Evolutionary conservation across 2,113 vertebrate species (phyloP).

Genomic region (Petromus typicus): DNA sequence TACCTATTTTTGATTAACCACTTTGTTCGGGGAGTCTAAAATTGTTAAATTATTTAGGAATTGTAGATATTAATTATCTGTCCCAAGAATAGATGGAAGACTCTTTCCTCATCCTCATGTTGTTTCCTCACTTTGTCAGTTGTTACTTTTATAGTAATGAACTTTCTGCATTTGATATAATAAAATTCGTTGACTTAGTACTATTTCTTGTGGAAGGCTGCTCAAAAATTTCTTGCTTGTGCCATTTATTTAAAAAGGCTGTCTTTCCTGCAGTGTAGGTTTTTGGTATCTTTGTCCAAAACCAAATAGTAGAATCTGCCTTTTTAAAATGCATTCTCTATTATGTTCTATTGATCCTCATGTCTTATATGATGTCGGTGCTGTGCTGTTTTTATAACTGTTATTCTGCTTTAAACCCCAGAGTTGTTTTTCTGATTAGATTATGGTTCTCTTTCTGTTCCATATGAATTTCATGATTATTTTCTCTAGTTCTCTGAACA

Average conservation of each 20-base stretch:
- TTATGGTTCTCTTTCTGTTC: neutral
- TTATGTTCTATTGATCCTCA: neutral
- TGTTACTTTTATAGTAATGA: neutral
- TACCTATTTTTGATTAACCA: neutral
- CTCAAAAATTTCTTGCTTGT: neutral
- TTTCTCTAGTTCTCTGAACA: neutral
- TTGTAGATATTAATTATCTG: neutral
- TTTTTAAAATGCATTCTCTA: neutral
- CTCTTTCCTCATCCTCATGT: neutral
- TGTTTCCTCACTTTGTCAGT: neutral
- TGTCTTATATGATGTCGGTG: neutral
- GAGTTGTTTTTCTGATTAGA: neutral
- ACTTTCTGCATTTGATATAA: neutral
- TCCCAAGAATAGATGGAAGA: neutral
- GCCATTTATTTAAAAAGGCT: neutral
- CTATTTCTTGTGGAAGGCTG: neutral
- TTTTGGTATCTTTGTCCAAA: neutral
- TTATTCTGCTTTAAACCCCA: neutral
- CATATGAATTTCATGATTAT: neutral
- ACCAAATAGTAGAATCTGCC: neutral
- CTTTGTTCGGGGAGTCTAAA: neutral
- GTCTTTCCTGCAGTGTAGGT: neutral
- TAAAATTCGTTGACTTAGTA: neutral
- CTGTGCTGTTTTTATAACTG: neutral
- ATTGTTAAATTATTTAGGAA: neutral